Base-by-base conservation (phyloP, 2,888 invertebrate species). In the Rosalia funebris region DNA sequence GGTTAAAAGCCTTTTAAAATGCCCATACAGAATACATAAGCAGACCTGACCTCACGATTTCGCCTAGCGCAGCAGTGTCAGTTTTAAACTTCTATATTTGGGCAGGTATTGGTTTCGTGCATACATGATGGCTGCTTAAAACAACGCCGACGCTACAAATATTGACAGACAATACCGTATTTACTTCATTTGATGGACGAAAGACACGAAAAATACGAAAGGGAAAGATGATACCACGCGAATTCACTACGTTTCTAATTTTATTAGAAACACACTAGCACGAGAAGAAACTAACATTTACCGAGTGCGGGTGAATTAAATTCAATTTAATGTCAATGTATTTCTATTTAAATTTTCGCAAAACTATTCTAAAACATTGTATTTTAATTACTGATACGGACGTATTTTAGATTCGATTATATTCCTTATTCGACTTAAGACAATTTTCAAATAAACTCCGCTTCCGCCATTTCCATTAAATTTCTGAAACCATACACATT, bases 61-160 rank as follows among this genome's bases (percentile, higher is more conserved):
- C 9, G 20, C 15, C 39, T 39, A 15, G 62, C 62, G 65, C 66
- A 57, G 70, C 67, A 70, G 69, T 72, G 73, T 74, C 73, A 74
- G 69, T 73, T 73, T 72, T 63, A 71, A 73, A 72, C 63, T 68
- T 71, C 71, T 72, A 69, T 66, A 71, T 25, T 68, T 68, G 62
- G 69, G 68, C 64, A 68, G 69, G 65, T 65, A 68, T 70, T 68
- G 66, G 62, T 63, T 65, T 65, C 64, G 56, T 63, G 62, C 62
- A 58, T 62, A 62, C 63, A 64, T 62, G 65, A 65, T 61, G 60
- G 57, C 61, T 63, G 59, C 58, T 64, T 60, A 57, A 53, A 57
- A 61, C 60, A 56, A 25, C 34, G 25, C 34, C 60, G 52, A 25
- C 34, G 25, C 34, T 17, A 20, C 39, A 46, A 60, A 60, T 39